Base-by-base conservation (phyloP, 2,113 vertebrate genomes). In the Callopanchax toddi region DNA sequence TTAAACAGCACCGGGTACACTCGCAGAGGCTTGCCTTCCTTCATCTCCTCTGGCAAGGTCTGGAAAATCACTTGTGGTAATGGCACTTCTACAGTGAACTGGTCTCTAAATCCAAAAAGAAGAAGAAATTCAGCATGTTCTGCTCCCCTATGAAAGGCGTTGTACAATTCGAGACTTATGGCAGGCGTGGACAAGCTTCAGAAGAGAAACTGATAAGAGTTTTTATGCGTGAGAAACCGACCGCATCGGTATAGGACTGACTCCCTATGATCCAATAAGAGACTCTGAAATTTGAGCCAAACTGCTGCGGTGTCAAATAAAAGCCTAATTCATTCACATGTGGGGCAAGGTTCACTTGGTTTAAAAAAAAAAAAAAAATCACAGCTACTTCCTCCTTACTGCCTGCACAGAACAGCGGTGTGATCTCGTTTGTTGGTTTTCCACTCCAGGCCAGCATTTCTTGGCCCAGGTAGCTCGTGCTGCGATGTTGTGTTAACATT, bases 1-100 rank as follows among this genome's bases (percentile, higher is more conserved):
- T 98, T 99, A 76, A 99, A 99, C 71, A 99, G 94, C 7, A 98
- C 94, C 0, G 97, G 97, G 40, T 93, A 91, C 25, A 97, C 93
- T 34, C 64, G 92, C 11, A 98, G 89, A 43, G 92, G 87, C 67
- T 95, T 95, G 54, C 97, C 97, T 67, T 95, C 94, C 85, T 92
- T 96, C 63, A 99, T 94, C 83, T 96, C 96, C 11, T 93, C 92
- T 12, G 97, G 97, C 26, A 99, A 88, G 1, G 87, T 80, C 81
- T 95, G 94, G 86, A 98, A 98, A 89, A 95, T 85, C 76, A 92
- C 87, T 20, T 86, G 83, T 10, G 97, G 97, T 84, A 99, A 94
- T 48, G 95, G 97, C 71, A 99, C 93, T 83, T 98, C 94, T 21
- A 98, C 95, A 80, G 94, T 76, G 10, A 95, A 97, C 87, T 93